phyloP scores from a whole-genome alignment of 2,888 invertebrate species.

The Agrochola lychnidis region DNA sequence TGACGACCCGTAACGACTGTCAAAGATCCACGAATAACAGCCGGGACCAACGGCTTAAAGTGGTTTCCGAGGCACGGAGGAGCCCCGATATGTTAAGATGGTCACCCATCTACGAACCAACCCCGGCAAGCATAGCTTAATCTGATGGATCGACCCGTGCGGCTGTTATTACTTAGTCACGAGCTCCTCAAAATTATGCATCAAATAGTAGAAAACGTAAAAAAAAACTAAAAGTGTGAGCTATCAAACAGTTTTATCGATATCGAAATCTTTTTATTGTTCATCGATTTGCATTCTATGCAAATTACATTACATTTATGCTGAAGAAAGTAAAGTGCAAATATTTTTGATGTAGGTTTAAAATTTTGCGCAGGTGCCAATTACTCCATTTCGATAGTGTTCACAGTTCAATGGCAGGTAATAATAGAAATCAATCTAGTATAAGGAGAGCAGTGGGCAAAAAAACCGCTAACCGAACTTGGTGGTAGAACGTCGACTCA shows the following conservation, averaged over 20 bases:
- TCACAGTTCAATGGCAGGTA: slow-evolving; percentile 78
- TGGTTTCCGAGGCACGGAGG: too few species aligned
- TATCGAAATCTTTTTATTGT: slow-evolving; percentile 41
- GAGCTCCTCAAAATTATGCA: not conserved
- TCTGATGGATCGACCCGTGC: too few species aligned
- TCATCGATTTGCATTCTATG: slow-evolving; percentile 42
- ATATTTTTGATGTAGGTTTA: slow-evolving; percentile 68
- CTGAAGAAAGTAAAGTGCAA: slow-evolving; percentile 68
- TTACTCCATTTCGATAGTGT: slow-evolving; percentile 82
- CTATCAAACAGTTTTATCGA: slow-evolving; percentile 34
- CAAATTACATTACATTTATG: slow-evolving; percentile 61
- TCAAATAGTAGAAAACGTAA: slow-evolving; percentile 20
- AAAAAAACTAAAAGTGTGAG: slow-evolving; percentile 12
- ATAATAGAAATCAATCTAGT: slow-evolving; percentile 86
- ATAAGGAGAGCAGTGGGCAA: slow-evolving; percentile 83
- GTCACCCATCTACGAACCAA: too few species aligned
- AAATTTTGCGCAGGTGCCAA: slow-evolving; percentile 74
- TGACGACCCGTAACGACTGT: too few species aligned
- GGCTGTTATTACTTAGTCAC: too few species aligned
- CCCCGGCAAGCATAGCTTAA: too few species aligned
- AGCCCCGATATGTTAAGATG: too few species aligned
- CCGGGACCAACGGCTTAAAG: too few species aligned
- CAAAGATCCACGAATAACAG: too few species aligned
- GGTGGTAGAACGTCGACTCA: slow-evolving; percentile 80
- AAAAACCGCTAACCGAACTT: slow-evolving; percentile 86